These are phyloP conservation scores for Propithecus deckenii DNA, from an alignment of 2,797 vertebrate genomes.

Conservation along the genomic window DNA sequence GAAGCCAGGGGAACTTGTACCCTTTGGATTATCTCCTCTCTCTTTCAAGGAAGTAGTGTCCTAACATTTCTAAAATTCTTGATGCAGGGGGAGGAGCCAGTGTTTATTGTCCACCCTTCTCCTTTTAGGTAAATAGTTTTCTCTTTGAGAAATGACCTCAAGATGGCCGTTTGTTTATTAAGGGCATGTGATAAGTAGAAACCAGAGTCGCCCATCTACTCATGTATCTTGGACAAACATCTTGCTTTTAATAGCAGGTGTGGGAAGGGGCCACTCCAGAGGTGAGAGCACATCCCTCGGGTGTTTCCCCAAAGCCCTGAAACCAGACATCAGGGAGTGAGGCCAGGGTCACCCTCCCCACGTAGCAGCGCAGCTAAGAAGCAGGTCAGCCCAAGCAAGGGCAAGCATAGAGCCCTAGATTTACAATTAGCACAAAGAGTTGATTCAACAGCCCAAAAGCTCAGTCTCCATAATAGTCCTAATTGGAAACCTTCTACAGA, in stretches of 20 bases:
- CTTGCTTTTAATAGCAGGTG: background rate
- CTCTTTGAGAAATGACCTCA: background rate
- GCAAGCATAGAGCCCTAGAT: background rate
- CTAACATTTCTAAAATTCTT: background rate
- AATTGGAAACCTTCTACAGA: slow-evolving; percentile 50
- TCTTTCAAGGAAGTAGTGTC: too few relatives aligned
- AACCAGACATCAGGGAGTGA: rapidly evolving
- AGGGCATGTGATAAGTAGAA: background rate
- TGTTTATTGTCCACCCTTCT: background rate
- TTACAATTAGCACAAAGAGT: slow-evolving; percentile 54
- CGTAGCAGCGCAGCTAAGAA: background rate
- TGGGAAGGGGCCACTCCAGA: background rate
- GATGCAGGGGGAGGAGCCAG: background rate
- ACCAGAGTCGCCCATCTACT: background rate
- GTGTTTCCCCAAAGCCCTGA: background rate
- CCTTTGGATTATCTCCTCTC: background rate
- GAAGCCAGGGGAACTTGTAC: background rate
- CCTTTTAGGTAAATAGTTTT: background rate
- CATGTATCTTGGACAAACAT: rapidly evolving
- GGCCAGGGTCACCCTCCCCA: background rate
- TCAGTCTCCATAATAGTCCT: slow-evolving; percentile 39
- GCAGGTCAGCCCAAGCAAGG: background rate
- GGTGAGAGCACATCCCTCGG: rapidly evolving
- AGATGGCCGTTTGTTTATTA: background rate
- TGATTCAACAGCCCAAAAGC: slow-evolving; percentile 31